phyloP scores from a whole-genome alignment of 1,140 invertebrate genomes.

The Cryptotermes secundus region DNA sequence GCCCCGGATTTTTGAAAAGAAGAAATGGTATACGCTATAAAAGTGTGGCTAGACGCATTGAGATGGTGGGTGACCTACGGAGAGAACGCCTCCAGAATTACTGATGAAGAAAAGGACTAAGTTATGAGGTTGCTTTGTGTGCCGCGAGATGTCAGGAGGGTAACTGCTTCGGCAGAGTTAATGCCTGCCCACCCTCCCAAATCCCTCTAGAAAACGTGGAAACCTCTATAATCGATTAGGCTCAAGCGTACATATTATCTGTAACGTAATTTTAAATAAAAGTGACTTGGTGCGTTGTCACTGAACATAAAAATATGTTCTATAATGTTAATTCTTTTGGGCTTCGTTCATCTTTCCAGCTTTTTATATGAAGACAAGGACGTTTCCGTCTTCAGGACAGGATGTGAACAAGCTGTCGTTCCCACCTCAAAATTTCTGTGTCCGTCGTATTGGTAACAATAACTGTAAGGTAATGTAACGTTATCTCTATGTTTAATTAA shows the following conservation, averaged over 20 bases:
- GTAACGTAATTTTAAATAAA: not conserved
- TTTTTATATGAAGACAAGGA: too few species aligned
- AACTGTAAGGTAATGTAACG: too few species aligned
- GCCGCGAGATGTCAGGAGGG: not conserved
- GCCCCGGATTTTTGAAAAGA: not conserved
- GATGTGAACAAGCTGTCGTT: too few species aligned
- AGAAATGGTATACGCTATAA: not conserved
- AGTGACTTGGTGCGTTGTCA: not conserved
- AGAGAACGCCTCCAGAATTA: not conserved
- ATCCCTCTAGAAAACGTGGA: not conserved
- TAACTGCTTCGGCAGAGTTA: not conserved
- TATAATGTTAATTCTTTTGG: too few species aligned
- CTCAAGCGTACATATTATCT: too few species aligned
- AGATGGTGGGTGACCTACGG: not conserved
- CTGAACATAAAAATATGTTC: too few species aligned
- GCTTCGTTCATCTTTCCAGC: too few species aligned
- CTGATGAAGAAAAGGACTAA: not conserved
- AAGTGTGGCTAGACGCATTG: not conserved
- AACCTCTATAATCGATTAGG: too few species aligned
- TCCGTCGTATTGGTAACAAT: too few species aligned
- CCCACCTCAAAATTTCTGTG: too few species aligned
- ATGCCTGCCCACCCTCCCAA: not conserved
- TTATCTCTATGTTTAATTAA: too few species aligned
- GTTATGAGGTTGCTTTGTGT: not conserved
- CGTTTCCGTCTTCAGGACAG: too few species aligned